Evolutionary conservation across 2,113 vertebrate species (phyloP).

Genomic region (Tachysurus vachellii): DNA sequence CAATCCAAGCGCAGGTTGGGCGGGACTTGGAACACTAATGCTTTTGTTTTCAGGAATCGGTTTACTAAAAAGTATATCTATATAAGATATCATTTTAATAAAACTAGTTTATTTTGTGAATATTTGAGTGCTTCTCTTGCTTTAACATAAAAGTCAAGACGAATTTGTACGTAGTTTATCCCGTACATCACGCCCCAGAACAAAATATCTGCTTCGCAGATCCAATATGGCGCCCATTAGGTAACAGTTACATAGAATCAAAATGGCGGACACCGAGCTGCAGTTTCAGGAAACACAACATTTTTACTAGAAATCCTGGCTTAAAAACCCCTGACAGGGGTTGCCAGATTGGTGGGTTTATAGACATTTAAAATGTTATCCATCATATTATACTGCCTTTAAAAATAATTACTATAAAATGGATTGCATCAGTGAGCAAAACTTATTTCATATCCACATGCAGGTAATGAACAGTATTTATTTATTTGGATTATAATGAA

Average conservation of each 20-base stretch:
- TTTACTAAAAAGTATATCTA: not conserved
- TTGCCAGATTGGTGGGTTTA: not conserved
- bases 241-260: not conserved
- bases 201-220: not conserved
- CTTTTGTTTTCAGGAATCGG: not conserved
- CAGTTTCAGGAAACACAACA: not conserved
- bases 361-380: not conserved
- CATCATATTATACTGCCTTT: not conserved
- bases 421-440: not conserved
- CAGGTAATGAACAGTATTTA: not conserved
- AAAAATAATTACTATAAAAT: not conserved
- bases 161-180: not conserved
- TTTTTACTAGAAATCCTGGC: not conserved
- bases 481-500: not conserved
- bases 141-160: not conserved
- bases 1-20: not conserved
- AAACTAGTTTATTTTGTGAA: too few species aligned
- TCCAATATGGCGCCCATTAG: slow-evolving; percentile 24
- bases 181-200: not conserved
- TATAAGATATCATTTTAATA: not conserved
- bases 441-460: not conserved
- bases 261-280: not conserved
- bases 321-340: not conserved
- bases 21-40: not conserved
- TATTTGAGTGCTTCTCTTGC: not conserved